Percentiles rank a stretch among this genome's conserved stretches.
Evolutionary conservation across 2,113 vertebrate species (phyloP).

Genomic region (Hemibagrus wyckioides): DNA sequence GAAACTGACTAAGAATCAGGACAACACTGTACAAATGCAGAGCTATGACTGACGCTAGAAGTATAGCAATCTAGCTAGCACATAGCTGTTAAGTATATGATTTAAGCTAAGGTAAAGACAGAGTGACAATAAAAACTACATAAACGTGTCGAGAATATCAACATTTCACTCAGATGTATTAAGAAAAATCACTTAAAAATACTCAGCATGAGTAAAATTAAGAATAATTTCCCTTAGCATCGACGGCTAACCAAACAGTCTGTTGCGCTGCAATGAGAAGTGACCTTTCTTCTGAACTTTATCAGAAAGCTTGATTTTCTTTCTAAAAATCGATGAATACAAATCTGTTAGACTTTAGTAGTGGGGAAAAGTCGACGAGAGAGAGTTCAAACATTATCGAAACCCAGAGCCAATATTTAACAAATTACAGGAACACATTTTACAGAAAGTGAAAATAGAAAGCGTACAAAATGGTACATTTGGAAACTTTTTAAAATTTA

Average conservation of each 20-base stretch:
- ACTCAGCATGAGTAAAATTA: background rate
- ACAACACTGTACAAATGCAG: background rate
- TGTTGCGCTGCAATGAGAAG: background rate
- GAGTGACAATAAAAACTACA: background rate
- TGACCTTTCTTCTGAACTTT: background rate
- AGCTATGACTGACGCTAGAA: background rate
- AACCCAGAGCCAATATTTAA: background rate
- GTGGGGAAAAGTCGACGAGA: background rate
- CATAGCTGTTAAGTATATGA: background rate
- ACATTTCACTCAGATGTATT: conserved; percentile 8
- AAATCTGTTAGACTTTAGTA: background rate
- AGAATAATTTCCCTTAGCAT: background rate
- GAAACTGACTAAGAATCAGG: background rate
- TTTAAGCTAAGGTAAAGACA: background rate
- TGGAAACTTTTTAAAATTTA: background rate
- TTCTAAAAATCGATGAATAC: background rate
- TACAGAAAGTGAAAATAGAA: background rate
- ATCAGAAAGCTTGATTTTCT: background rate
- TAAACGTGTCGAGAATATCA: background rate
- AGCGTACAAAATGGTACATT: background rate
- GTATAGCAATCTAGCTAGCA: background rate
- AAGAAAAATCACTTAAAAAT: background rate
- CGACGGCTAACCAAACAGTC: background rate
- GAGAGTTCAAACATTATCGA: background rate
- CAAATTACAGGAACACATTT: background rate